Percentiles rank a stretch among this genome's conserved stretches.
Evolutionary conservation across 2,888 invertebrate species (phyloP).

Genomic region (Callimorpha dominula): DNA sequence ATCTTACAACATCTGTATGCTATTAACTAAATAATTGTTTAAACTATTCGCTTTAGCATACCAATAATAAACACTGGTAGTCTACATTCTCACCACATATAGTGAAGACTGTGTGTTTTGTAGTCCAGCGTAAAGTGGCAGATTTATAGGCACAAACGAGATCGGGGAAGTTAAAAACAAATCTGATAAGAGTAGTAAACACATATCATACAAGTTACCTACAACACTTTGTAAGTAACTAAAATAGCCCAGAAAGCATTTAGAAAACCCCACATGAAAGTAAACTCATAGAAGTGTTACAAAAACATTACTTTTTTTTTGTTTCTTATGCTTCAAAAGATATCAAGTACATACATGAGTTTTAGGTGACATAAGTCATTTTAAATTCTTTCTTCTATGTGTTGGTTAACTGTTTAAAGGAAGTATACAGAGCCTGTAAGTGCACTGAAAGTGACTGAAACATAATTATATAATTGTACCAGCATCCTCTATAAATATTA

Average conservation of each 20-base stretch:
- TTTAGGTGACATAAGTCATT: neutral
- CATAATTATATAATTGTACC: neutral
- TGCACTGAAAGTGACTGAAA: neutral
- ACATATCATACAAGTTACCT: too few species aligned
- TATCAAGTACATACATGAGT: too few species aligned
- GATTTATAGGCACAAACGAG: too few species aligned
- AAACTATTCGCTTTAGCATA: neutral
- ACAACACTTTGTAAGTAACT: neutral
- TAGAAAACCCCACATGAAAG: neutral
- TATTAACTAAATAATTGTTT: conserved; percentile 9
- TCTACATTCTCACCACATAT: neutral
- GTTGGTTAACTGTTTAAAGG: neutral
- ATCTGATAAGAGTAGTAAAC: too few species aligned
- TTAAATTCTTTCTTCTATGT: neutral
- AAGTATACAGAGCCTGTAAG: neutral
- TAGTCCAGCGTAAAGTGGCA: too few species aligned
- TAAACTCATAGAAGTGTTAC: too few species aligned
- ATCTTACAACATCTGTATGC: conserved; percentile 2
- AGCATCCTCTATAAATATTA: neutral
- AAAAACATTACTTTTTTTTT: too few species aligned
- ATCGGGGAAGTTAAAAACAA: too few species aligned
- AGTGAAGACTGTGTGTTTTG: neutral
- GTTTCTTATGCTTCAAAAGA: too few species aligned
- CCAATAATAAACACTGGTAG: neutral
- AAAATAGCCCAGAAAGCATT: neutral